Evolutionary conservation across 2,113 vertebrate species (phyloP).

Genomic region (Galemys pyrenaicus): DNA sequence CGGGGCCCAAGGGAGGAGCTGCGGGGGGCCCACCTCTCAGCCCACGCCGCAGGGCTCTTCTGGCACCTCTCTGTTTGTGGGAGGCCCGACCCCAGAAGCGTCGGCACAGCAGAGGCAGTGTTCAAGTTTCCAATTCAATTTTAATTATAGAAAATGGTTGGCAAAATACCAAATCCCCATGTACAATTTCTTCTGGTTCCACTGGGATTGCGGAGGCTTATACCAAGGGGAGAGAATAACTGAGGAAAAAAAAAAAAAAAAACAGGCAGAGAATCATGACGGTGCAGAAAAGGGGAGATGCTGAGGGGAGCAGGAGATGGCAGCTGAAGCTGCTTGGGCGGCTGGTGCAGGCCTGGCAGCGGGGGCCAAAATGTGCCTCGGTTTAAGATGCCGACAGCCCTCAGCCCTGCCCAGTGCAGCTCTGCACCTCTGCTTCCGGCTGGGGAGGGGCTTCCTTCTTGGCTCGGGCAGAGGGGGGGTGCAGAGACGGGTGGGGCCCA

Average conservation of each 20-base stretch:
- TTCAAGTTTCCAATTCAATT: constrained; percentile 72
- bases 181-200: constrained; percentile 66
- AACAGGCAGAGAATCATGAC: constrained; percentile 60
- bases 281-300: constrained; percentile 63
- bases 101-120: constrained; percentile 52
- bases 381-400: no score
- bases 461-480: neutral
- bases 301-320: neutral
- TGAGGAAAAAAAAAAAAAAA: constrained; percentile 68
- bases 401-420: no score
- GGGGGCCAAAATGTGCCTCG: no score
- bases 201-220: constrained; percentile 51
- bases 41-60: neutral
- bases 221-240: constrained; percentile 41
- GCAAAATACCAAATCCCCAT: constrained; percentile 74
- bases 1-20: neutral
- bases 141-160: constrained; percentile 78
- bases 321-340: neutral
- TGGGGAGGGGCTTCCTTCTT: no score
- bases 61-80: constrained; percentile 35
- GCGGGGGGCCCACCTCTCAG: neutral
- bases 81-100: constrained; percentile 55
- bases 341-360: no score
- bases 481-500: neutral
- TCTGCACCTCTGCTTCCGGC: neutral